Evolutionary conservation across 2,888 invertebrate species (phyloP).

Genomic region (Cerceris ruficornis): DNA sequence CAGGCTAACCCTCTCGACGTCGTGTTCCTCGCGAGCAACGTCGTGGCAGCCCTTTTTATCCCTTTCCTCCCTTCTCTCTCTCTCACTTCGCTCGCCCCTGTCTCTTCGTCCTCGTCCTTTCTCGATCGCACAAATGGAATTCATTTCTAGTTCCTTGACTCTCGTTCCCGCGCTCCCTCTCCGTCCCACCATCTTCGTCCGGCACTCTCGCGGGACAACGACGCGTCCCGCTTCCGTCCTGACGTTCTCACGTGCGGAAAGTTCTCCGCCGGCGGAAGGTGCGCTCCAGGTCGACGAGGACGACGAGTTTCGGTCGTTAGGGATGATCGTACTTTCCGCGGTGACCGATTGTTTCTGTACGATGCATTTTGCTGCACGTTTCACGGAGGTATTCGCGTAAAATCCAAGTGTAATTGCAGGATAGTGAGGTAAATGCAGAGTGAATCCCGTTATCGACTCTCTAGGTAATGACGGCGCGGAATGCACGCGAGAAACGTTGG

Average conservation of each 20-base stretch:
- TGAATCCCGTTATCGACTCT: too few relatives aligned
- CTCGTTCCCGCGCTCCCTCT: slow-evolving; percentile 53
- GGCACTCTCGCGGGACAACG: slow-evolving; percentile 16
- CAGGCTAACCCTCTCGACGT: slow-evolving; percentile 48
- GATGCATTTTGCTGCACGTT: too few relatives aligned
- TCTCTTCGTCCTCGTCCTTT: slow-evolving; percentile 46
- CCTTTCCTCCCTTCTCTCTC: slow-evolving; percentile 25
- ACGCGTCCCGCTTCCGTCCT: slow-evolving; percentile 44
- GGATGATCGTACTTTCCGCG: too few relatives aligned
- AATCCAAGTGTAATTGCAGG: too few relatives aligned
- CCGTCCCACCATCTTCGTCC: slow-evolving; percentile 15
- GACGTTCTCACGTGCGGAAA: slow-evolving; percentile 59
- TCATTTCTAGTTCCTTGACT: slow-evolving; percentile 74
- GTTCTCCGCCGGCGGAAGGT: background rate
- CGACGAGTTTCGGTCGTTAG: slow-evolving; percentile 11
- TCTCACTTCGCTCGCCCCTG: slow-evolving; percentile 3
- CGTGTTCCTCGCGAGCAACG: slow-evolving; percentile 59
- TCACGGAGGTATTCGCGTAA: too few relatives aligned
- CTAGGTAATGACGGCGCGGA: slow-evolving; percentile 7
- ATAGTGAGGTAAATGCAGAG: background rate
- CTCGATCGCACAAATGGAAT: slow-evolving; percentile 69
- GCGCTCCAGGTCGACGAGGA: background rate
- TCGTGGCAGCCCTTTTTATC: slow-evolving; percentile 68
- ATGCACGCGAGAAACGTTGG: slow-evolving; percentile 20
- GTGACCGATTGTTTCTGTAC: too few relatives aligned